phyloP scores from a whole-genome alignment of 1,140 invertebrate species.

The Macrosteles quadrilineatus region DNA sequence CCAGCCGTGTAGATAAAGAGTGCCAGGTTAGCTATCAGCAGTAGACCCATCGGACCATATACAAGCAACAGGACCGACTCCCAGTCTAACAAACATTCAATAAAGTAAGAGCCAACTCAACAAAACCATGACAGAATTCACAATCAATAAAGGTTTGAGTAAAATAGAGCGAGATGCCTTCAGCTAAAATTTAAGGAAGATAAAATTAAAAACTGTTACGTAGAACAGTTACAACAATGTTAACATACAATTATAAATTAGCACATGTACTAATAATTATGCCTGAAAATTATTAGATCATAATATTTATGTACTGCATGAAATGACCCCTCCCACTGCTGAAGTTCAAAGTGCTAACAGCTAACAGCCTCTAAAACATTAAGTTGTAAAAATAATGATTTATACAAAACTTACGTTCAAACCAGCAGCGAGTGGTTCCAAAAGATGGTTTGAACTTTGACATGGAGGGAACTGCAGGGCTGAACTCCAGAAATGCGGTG shows the following conservation, averaged over 20 bases:
- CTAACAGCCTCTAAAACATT: too few species aligned
- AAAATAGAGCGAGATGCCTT: too few species aligned
- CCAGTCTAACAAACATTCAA: slow-evolving; percentile 33
- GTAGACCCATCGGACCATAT: slow-evolving; percentile 43
- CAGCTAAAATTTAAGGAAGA: too few species aligned
- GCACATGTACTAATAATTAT: too few species aligned
- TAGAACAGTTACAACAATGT: too few species aligned
- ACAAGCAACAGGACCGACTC: slow-evolving; percentile 36
- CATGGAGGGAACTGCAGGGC: background rate
- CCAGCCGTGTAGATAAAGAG: slow-evolving; percentile 48
- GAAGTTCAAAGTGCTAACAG: too few species aligned
- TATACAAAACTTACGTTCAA: slow-evolving; percentile 37
- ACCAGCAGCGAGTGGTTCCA: slow-evolving; percentile 40
- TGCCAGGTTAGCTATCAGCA: slow-evolving; percentile 46
- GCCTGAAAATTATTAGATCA: too few species aligned
- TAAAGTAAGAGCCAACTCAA: slow-evolving; percentile 1
- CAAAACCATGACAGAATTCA: background rate
- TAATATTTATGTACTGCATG: too few species aligned
- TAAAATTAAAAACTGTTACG: too few species aligned
- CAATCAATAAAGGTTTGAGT: background rate
- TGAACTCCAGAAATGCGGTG: slow-evolving; percentile 40
- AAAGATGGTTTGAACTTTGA: slow-evolving; percentile 38
- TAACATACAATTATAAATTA: too few species aligned
- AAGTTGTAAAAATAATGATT: too few species aligned
- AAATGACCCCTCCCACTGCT: too few species aligned